phyloP scores from a whole-genome alignment of 2,797 vertebrate genomes.

The Huso huso region DNA sequence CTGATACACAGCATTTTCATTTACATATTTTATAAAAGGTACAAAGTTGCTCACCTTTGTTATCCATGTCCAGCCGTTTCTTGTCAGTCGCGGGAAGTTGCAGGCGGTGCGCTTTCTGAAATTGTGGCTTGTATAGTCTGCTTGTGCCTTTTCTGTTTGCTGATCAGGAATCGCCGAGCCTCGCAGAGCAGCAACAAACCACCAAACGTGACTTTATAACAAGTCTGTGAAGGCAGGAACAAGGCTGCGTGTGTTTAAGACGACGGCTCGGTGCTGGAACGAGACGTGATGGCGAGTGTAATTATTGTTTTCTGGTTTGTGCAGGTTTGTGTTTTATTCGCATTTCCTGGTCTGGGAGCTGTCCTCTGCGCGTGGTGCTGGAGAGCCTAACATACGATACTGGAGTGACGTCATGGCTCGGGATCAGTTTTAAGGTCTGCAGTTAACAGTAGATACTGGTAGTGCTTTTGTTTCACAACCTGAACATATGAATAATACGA shows the following conservation, averaged over 20 bases:
- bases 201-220: constrained; percentile 34
- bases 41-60: constrained; percentile 33
- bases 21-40: constrained; percentile 14
- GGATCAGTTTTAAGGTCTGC: constrained; percentile 20
- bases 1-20: constrained; percentile 11
- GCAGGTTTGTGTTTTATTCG: constrained; percentile 18
- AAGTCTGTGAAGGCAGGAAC: constrained; percentile 23
- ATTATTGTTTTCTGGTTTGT: constrained; percentile 1
- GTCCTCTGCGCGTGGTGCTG: constrained; percentile 57
- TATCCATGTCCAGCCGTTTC: constrained; percentile 59
- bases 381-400: constrained; percentile 30
- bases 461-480: too few relatives aligned
- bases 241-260: constrained; percentile 11
- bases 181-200: constrained; percentile 54
- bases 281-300: too few relatives aligned
- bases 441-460: too few relatives aligned
- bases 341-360: constrained; percentile 39
- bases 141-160: constrained; percentile 41
- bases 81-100: constrained; percentile 52
- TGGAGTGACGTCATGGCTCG: constrained; percentile 27
- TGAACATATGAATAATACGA: too few relatives aligned
- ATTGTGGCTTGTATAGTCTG: constrained; percentile 22
- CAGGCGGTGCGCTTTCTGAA: constrained; percentile 25
- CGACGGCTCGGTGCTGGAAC: too few relatives aligned
- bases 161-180: constrained; percentile 46